Percentiles rank a stretch among this genome's conserved stretches.
These are phyloP conservation scores for Hippopotamyrus pictus DNA, from an alignment of 2,797 vertebrate genomes.

Conservation along the genomic window DNA sequence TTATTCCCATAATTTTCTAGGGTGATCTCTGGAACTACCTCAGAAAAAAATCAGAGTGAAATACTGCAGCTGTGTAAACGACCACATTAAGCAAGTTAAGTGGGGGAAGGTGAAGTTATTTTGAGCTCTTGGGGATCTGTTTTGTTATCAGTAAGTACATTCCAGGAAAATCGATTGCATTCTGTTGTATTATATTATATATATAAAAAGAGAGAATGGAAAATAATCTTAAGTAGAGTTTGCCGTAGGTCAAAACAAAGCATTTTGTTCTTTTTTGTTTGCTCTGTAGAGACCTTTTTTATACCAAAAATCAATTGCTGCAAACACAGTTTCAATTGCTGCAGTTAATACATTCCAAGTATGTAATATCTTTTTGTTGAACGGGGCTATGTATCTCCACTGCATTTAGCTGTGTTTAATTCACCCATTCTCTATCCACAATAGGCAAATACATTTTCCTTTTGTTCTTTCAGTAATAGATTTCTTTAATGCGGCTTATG, in stretches of 20 bases:
- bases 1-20: neutral
- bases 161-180: conserved; percentile 21
- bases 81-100: neutral
- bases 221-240: conserved; percentile 20
- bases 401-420: neutral
- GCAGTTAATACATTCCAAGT: conserved; percentile 21
- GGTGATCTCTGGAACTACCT: neutral
- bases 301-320: conserved; percentile 25
- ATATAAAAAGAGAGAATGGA: conserved; percentile 18
- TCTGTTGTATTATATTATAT: conserved; percentile 25
- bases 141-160: conserved; percentile 14
- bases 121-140: neutral
- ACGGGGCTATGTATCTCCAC: neutral
- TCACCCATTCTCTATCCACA: neutral
- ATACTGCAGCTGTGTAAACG: neutral
- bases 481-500: neutral
- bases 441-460: conserved; percentile 1
- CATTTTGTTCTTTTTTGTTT: conserved; percentile 10
- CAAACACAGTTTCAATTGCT: conserved; percentile 21
- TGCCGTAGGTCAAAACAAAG: conserved; percentile 22
- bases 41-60: neutral
- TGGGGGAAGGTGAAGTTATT: neutral
- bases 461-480: conserved; percentile 5
- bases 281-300: conserved; percentile 16
- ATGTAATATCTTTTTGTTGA: conserved; percentile 20